Evolutionary conservation across 2,113 vertebrate species (phyloP).

Genomic region (Dolichotis patagonum): DNA sequence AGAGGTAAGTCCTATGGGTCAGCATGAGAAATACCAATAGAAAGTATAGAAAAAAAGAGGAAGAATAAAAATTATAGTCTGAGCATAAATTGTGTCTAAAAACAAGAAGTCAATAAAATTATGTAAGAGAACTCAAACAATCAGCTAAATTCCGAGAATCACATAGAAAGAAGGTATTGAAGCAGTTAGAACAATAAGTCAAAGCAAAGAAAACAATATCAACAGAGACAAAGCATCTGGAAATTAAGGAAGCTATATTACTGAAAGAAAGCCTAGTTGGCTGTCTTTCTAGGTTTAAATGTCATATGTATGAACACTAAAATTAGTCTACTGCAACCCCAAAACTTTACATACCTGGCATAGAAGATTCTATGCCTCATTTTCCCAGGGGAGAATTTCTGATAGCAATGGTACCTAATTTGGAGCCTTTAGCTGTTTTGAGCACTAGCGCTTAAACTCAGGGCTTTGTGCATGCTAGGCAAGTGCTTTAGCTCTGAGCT

Average conservation of each 20-base stretch:
- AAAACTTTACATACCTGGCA: background rate
- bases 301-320: background rate
- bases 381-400: background rate
- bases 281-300: background rate
- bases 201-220: constrained; percentile 12
- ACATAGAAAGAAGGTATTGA: constrained; percentile 36
- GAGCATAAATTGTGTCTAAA: background rate
- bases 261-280: background rate
- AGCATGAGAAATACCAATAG: background rate
- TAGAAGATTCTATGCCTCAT: background rate
- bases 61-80: background rate
- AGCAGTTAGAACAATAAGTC: background rate
- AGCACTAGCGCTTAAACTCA: background rate
- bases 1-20: background rate
- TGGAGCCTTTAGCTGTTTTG: background rate
- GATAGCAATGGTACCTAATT: background rate
- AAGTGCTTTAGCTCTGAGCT: background rate
- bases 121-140: constrained; percentile 40
- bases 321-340: background rate
- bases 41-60: background rate
- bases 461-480: background rate
- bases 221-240: background rate
- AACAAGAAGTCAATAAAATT: constrained; percentile 3
- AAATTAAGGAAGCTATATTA: constrained; percentile 7
- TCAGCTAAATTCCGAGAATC: background rate